These are phyloP conservation scores for Cryptotermes secundus DNA, from an alignment of 1,140 invertebrate genomes.

Conservation along the genomic window DNA sequence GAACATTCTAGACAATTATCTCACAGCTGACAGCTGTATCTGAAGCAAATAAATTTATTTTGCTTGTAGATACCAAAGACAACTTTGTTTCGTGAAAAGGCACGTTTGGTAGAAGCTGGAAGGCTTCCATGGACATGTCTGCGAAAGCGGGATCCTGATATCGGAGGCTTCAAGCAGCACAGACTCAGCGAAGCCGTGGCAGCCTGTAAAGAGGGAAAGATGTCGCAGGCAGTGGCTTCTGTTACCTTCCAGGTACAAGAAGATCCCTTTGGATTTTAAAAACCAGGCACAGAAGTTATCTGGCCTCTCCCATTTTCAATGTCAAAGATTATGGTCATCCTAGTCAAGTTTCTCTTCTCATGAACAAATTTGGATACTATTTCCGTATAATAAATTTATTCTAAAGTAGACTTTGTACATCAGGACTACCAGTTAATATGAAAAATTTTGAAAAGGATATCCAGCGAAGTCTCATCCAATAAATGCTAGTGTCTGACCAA, in stretches of 20 bases:
- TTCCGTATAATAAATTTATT: too few species aligned
- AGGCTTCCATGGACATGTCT: slow-evolving; percentile 54
- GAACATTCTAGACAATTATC: too few species aligned
- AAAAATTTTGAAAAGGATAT: too few species aligned
- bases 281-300: background rate
- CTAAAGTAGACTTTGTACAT: too few species aligned
- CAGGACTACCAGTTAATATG: too few species aligned
- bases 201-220: slow-evolving; percentile 56
- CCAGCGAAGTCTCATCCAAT: too few species aligned
- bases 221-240: slow-evolving; percentile 60
- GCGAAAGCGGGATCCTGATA: slow-evolving; percentile 51
- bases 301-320: background rate
- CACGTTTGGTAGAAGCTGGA: slow-evolving; percentile 54
- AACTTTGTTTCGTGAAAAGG: slow-evolving; percentile 59
- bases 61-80: slow-evolving; percentile 57
- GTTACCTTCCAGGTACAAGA: slow-evolving; percentile 51
- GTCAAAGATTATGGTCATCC: too few species aligned
- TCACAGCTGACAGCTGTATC: too few species aligned
- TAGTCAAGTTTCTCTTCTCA: background rate
- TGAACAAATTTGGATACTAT: background rate
- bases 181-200: slow-evolving; percentile 57
- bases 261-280: background rate
- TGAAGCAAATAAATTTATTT: background rate
- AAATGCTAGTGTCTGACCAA: too few species aligned
- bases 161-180: slow-evolving; percentile 52